These are phyloP conservation scores for Sebastes goodei DNA, from an alignment of 2,797 vertebrate genomes.

Conservation along the genomic window DNA sequence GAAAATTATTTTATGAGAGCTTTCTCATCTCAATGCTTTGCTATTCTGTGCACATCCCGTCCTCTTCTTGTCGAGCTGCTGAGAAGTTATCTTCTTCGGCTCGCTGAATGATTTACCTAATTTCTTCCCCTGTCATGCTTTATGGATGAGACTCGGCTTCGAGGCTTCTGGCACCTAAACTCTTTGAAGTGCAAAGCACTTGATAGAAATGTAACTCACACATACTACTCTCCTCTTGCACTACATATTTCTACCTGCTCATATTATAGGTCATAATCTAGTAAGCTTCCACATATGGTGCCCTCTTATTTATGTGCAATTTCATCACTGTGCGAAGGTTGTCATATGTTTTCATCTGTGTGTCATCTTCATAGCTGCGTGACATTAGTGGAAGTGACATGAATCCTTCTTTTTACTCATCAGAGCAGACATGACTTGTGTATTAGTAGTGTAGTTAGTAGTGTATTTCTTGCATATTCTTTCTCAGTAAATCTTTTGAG, in stretches of 20 bases:
- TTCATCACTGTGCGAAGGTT: background rate
- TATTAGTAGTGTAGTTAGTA: background rate
- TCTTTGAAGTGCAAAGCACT: constrained; percentile 66
- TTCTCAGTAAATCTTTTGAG: background rate
- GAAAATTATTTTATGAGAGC: background rate
- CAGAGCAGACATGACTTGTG: background rate
- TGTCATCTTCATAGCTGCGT: background rate
- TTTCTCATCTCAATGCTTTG: background rate
- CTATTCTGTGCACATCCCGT: constrained; percentile 3
- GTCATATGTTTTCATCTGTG: background rate
- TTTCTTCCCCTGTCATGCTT: constrained; percentile 15
- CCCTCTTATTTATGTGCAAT: background rate
- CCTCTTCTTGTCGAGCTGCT: background rate
- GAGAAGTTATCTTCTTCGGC: constrained; percentile 5
- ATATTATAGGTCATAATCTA: background rate
- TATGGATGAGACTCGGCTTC: constrained; percentile 39
- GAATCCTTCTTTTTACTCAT: background rate
- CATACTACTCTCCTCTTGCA: background rate
- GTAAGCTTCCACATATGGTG: background rate
- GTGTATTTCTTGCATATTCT: background rate
- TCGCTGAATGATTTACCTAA: constrained; percentile 16
- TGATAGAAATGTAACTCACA: constrained; percentile 27
- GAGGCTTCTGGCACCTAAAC: constrained; percentile 9
- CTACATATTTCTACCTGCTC: constrained; percentile 7
- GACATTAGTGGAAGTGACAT: background rate